These are phyloP conservation scores for Zalophus californianus DNA, from an alignment of 2,797 vertebrate genomes.

Conservation along the genomic window DNA sequence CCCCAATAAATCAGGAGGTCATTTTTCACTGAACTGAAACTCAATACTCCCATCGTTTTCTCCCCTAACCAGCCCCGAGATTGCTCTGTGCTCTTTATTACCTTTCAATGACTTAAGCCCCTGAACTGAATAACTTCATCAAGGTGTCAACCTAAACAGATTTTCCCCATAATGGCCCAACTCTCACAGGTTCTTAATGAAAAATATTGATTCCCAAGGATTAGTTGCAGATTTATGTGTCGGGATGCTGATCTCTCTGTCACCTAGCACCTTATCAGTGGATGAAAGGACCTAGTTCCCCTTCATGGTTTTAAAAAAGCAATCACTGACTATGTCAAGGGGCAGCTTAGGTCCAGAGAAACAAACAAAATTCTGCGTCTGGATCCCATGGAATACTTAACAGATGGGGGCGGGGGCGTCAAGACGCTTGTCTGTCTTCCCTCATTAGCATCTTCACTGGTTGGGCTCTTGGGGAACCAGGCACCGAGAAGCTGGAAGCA, in stretches of 20 bases:
- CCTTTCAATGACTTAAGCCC: conserved; percentile 90
- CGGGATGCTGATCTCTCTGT: conserved; percentile 89
- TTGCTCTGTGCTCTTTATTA: conserved; percentile 90
- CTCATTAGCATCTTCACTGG: not conserved
- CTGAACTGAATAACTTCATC: conserved; percentile 92
- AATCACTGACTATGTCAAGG: conserved; percentile 85
- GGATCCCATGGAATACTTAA: conserved; percentile 76
- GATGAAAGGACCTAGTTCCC: conserved; percentile 86
- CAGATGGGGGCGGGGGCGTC: rapidly evolving
- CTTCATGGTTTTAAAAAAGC: conserved; percentile 85
- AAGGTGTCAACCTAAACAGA: conserved; percentile 93
- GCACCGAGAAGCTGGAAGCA: not conserved
- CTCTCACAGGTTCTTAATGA: conserved; percentile 92
- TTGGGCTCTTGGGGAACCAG: not conserved
- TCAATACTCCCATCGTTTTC: conserved; percentile 76
- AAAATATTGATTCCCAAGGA: conserved; percentile 93
- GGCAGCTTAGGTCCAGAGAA: conserved; percentile 85
- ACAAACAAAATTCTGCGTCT: conserved; percentile 83
- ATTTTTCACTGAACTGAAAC: conserved; percentile 82
- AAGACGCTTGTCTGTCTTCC: not conserved
- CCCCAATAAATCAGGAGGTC: conserved; percentile 83
- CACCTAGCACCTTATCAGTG: conserved; percentile 89
- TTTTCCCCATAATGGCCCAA: conserved; percentile 91
- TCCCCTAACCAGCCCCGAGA: conserved; percentile 84
- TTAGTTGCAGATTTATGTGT: conserved; percentile 93